Percentiles rank a stretch among this genome's conserved stretches.
Evolutionary conservation across 2,797 vertebrate genomes (phyloP).

Genomic region (Thaleichthys pacificus): DNA sequence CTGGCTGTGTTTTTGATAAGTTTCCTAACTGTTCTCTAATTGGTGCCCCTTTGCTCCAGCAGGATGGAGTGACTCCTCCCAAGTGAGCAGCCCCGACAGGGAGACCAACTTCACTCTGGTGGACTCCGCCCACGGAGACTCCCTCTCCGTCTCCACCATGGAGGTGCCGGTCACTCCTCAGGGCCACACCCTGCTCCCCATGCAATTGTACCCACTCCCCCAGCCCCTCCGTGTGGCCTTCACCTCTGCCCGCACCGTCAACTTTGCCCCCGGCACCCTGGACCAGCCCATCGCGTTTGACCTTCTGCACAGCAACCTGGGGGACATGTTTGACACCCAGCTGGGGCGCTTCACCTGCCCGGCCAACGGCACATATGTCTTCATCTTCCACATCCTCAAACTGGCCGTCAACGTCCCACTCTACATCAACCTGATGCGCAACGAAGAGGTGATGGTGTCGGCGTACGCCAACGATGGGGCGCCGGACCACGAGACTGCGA

Average conservation of each 20-base stretch:
- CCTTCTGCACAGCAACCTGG: conserved; percentile 90
- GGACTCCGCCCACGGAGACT: conserved; percentile 90
- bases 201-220: conserved; percentile 86
- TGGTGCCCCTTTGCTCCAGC: conserved; percentile 49
- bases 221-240: conserved; percentile 94
- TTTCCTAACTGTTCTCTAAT: conserved; percentile 28
- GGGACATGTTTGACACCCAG: conserved; percentile 89
- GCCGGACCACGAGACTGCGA: conserved; percentile 96
- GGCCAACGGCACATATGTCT: conserved; percentile 90
- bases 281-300: conserved; percentile 97
- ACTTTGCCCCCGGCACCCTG: conserved; percentile 92
- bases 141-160: conserved; percentile 81
- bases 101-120: conserved; percentile 79
- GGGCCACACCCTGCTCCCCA: conserved; percentile 80
- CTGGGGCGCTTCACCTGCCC: conserved; percentile 93
- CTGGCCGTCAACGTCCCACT: conserved; percentile 93
- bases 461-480: conserved; percentile 97
- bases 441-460: conserved; percentile 94
- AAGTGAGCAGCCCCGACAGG: conserved; percentile 90
- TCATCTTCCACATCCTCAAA: conserved; percentile 98
- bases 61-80: conserved; percentile 93
- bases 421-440: conserved; percentile 97
- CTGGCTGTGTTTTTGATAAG: not conserved
- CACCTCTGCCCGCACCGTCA: conserved; percentile 91
- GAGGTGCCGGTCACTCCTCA: conserved; percentile 83